phyloP scores from a whole-genome alignment of 2,888 invertebrate species.

The Drosophila acutilabella region DNA sequence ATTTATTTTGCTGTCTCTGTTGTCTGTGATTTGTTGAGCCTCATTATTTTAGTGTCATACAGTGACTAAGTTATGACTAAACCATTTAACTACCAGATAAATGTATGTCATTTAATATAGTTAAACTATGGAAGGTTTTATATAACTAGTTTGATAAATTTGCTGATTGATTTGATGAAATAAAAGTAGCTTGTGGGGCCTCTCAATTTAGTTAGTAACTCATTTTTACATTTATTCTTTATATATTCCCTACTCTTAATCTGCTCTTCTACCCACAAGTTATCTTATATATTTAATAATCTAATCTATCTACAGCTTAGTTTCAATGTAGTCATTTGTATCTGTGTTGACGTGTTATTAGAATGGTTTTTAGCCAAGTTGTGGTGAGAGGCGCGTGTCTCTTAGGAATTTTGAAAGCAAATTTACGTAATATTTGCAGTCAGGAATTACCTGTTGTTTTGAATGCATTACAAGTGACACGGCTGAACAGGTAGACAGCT shows the following conservation, averaged over 20 bases:
- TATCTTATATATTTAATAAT: slow-evolving; percentile 11
- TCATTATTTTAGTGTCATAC: slow-evolving; percentile 17
- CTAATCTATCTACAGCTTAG: slow-evolving; percentile 10
- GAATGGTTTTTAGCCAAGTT: background rate
- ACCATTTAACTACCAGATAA: slow-evolving; percentile 10
- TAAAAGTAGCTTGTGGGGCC: too few relatives aligned
- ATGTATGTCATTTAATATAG: slow-evolving; percentile 5
- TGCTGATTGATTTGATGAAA: too few relatives aligned
- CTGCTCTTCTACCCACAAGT: slow-evolving; percentile 1
- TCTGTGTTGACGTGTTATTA: slow-evolving; percentile 6
- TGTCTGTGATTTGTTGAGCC: slow-evolving; percentile 6
- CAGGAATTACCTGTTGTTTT: slow-evolving; percentile 8
- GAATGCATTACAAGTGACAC: slow-evolving; percentile 3
- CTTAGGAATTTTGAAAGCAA: slow-evolving; percentile 8
- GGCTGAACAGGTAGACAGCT: background rate
- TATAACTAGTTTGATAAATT: too few relatives aligned
- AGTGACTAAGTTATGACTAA: slow-evolving; percentile 24
- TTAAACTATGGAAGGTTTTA: background rate
- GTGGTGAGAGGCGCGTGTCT: slow-evolving; percentile 2
- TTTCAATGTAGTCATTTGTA: background rate
- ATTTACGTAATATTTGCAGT: slow-evolving; percentile 6
- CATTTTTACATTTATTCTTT: background rate
- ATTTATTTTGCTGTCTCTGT: background rate
- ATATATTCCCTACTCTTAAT: slow-evolving; percentile 1
- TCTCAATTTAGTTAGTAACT: background rate